Evolutionary conservation across 2,113 vertebrate species (phyloP).

Genomic region (Procavia capensis): DNA sequence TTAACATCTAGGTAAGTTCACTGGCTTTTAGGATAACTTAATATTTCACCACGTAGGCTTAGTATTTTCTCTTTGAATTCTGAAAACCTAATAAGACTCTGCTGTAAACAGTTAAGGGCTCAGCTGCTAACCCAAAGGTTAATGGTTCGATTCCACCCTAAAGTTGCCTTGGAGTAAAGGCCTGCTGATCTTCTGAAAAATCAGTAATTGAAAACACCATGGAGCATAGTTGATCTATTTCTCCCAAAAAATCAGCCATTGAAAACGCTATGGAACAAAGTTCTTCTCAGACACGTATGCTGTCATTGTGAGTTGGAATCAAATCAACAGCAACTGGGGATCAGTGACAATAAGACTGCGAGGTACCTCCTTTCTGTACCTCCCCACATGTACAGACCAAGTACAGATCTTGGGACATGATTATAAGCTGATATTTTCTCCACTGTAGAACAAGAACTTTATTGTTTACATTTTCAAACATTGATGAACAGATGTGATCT

Average conservation of each 20-base stretch:
- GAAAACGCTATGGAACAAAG: too few species aligned
- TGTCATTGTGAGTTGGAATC: too few species aligned
- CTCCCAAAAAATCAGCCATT: too few species aligned
- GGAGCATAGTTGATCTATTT: too few species aligned
- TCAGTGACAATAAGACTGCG: neutral
- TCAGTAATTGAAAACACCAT: too few species aligned
- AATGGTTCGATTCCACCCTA: too few species aligned
- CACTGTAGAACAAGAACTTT: neutral
- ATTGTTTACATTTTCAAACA: neutral
- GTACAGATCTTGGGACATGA: neutral
- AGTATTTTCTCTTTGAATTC: neutral
- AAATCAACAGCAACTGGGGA: too few species aligned
- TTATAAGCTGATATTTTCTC: neutral
- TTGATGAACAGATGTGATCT: neutral
- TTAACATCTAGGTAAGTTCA: neutral
- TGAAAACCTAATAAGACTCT: neutral
- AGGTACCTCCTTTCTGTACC: neutral
- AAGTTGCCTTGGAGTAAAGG: too few species aligned
- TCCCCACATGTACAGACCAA: neutral
- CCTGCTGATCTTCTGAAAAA: too few species aligned
- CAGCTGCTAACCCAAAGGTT: too few species aligned
- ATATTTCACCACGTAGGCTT: neutral
- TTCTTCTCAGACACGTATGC: too few species aligned
- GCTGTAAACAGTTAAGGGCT: too few species aligned
- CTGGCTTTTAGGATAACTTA: neutral